Percentiles rank a stretch among this genome's conserved stretches.
phyloP scores from a whole-genome alignment of 2,797 vertebrate genomes.

The Myripristis murdjan region DNA sequence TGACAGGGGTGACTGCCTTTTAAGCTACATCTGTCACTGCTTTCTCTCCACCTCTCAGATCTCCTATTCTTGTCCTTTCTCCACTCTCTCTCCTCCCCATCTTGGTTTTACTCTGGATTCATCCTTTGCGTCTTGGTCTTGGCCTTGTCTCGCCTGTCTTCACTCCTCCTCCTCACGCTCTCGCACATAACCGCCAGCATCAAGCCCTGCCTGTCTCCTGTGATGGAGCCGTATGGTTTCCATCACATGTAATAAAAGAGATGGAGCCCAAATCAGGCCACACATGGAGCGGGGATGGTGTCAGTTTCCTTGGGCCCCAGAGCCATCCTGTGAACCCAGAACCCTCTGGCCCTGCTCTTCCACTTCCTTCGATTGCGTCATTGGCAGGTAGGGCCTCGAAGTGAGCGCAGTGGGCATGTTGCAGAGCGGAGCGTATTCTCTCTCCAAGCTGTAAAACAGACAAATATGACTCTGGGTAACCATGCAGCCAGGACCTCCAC shows the following conservation, averaged over 20 bases:
- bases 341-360: conserved; percentile 52
- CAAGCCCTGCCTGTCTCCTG: conserved; percentile 42
- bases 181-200: conserved; percentile 34
- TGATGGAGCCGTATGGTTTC: conserved; percentile 73
- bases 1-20: conserved; percentile 31
- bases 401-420: conserved; percentile 33
- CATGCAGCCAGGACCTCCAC: conserved; percentile 55
- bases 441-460: conserved; percentile 45
- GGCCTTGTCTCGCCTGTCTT: conserved; percentile 32
- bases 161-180: conserved; percentile 28
- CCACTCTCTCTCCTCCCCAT: background rate
- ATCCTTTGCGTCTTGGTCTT: conserved; percentile 5
- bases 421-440: conserved; percentile 26
- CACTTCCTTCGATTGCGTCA: conserved; percentile 64
- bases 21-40: conserved; percentile 38
- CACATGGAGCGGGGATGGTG: conserved; percentile 71
- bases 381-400: conserved; percentile 56
- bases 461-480: conserved; percentile 27
- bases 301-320: conserved; percentile 61
- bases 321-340: conserved; percentile 64
- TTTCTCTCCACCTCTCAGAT: conserved; percentile 33
- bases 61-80: conserved; percentile 21
- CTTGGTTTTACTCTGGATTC: background rate
- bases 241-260: conserved; percentile 74
- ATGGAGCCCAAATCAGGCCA: conserved; percentile 67